phyloP scores from a whole-genome alignment of 2,113 vertebrate species.

The Anhinga rufa region DNA sequence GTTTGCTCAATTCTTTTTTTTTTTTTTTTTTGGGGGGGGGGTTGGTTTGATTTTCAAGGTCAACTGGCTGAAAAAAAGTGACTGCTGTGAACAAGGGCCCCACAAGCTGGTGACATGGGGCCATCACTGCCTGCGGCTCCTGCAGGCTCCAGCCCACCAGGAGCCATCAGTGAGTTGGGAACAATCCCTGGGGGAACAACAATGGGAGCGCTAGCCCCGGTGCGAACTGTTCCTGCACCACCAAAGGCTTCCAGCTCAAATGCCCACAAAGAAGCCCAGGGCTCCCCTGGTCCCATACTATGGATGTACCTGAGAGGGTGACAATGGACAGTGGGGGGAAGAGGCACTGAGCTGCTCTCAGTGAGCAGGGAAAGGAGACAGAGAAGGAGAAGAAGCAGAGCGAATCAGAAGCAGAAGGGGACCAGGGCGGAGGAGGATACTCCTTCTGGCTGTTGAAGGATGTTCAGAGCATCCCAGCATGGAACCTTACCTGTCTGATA shows the following conservation, averaged over 20 bases:
- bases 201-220: fast-evolving
- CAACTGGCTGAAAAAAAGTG: not conserved
- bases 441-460: not conserved
- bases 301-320: not conserved
- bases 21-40: not conserved
- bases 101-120: not conserved
- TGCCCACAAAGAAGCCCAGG: not conserved
- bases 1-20: not conserved
- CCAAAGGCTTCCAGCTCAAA: not conserved
- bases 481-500: not conserved
- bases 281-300: too few species aligned
- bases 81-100: not conserved
- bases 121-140: not conserved
- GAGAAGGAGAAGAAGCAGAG: not conserved
- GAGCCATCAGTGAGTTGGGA: fast-evolving
- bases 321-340: not conserved
- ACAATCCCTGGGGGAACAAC: not conserved
- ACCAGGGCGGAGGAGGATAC: not conserved
- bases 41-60: not conserved
- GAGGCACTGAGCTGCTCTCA: not conserved
- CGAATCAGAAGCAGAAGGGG: not conserved
- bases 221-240: not conserved
- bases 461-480: not conserved
- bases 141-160: not conserved
- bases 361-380: fast-evolving